These are phyloP conservation scores for Toxotes chatareus DNA, from an alignment of 2,113 vertebrate species.

Conservation along the genomic window DNA sequence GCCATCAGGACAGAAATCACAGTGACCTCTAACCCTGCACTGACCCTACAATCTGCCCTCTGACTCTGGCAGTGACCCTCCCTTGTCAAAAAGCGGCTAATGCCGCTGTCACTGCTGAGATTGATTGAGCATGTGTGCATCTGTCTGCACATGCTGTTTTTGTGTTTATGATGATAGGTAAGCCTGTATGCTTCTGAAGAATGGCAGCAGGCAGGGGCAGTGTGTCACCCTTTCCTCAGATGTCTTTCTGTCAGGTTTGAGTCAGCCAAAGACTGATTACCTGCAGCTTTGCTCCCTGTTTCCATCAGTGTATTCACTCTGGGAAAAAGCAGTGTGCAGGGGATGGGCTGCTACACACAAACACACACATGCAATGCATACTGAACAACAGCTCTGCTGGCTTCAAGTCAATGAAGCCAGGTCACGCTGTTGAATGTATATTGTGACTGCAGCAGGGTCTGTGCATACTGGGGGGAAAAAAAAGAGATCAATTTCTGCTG, in stretches of 20 bases:
- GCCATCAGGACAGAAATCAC: slow-evolving; percentile 51
- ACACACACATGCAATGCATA: slow-evolving; percentile 11
- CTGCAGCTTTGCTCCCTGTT: slow-evolving; percentile 36
- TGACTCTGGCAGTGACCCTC: slow-evolving; percentile 58
- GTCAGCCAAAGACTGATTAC: slow-evolving; percentile 60
- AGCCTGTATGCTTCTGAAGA: neutral
- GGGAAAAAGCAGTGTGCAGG: slow-evolving; percentile 12
- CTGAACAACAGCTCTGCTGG: slow-evolving; percentile 10
- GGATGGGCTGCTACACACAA: slow-evolving; percentile 22
- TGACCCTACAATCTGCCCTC: slow-evolving; percentile 60
- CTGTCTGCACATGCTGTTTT: slow-evolving; percentile 4
- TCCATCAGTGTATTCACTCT: slow-evolving; percentile 69
- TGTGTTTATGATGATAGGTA: slow-evolving; percentile 9
- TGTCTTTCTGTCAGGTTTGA: slow-evolving; percentile 45
- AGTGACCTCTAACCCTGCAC: slow-evolving; percentile 59
- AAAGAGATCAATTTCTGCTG: slow-evolving; percentile 69
- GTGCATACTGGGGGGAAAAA: neutral
- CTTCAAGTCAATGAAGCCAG: slow-evolving; percentile 61
- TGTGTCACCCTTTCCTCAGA: slow-evolving; percentile 14
- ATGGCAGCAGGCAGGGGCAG: neutral
- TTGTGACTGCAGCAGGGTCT: slow-evolving; percentile 19
- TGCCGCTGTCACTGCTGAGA: slow-evolving; percentile 13
- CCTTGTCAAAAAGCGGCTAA: slow-evolving; percentile 51
- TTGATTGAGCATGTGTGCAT: neutral
- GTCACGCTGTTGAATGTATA: slow-evolving; percentile 19